A percentile compares a stretch with the other conserved stretches of the same genome.
Conservation (phyloP, 2,797 vertebrate genomes). For the Scleropages formosus region DNA sequence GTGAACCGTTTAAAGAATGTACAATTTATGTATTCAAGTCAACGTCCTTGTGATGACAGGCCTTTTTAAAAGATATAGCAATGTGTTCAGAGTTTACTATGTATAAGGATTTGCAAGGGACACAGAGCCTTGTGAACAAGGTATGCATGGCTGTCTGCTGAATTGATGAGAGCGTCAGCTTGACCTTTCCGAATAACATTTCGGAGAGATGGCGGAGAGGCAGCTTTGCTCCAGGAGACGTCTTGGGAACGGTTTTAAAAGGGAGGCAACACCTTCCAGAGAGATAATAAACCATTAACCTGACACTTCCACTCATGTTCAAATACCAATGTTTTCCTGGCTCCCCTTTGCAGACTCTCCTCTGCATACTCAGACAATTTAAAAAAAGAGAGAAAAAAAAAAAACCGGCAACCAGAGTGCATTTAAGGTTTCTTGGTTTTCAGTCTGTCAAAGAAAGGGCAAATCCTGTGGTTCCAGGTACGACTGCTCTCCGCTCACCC, state of each 20-base stretch:
- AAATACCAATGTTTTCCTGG: not conserved
- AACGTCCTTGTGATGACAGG: too few species aligned
- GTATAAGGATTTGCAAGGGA: not conserved
- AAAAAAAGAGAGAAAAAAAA: too few species aligned
- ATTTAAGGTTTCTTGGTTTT: not conserved
- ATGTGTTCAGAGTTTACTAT: not conserved
- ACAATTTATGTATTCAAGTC: too few species aligned
- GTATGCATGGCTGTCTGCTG: not conserved
- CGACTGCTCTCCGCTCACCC: slow-evolving; percentile 24
- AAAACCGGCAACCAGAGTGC: not conserved
- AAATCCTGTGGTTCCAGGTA: not conserved
- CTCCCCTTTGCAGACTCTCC: not conserved
- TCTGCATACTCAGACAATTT: not conserved
- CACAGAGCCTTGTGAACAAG: not conserved
- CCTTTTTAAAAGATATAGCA: too few species aligned
- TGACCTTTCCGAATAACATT: not conserved
- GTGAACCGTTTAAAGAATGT: too few species aligned
- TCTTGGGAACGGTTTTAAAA: not conserved
- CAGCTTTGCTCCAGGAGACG: not conserved
- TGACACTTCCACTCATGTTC: not conserved
- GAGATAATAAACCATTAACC: not conserved
- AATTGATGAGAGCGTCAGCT: not conserved
- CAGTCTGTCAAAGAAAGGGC: slow-evolving; percentile 1
- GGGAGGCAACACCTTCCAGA: not conserved
- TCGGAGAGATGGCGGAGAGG: not conserved